Conservation (phyloP, 2,888 invertebrate species). For the Taphrorychus bicolor region DNA sequence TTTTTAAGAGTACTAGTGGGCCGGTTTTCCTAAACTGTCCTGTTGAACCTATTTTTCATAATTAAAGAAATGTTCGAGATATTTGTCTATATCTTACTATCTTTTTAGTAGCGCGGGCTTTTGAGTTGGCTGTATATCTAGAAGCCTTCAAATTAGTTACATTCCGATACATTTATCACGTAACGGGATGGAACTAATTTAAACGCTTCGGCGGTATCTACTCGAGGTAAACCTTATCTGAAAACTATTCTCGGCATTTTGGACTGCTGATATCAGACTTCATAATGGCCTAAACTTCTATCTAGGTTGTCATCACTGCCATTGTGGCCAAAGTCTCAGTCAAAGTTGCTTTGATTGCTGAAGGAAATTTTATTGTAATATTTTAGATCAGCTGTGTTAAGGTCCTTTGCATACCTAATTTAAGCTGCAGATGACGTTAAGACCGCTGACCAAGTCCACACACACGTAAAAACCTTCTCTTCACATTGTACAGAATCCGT, state of each 20-base stretch:
- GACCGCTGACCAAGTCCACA: background rate
- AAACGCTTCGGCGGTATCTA: background rate
- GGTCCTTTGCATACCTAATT: too few relatives aligned
- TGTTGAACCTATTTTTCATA: too few relatives aligned
- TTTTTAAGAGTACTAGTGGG: too few relatives aligned
- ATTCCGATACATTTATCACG: background rate
- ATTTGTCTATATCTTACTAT: background rate
- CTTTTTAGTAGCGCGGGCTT: background rate
- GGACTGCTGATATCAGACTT: background rate
- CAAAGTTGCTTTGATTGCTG: background rate
- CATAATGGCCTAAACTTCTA: background rate
- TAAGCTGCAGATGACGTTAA: background rate
- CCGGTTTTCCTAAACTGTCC: too few relatives aligned
- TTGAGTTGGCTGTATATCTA: background rate
- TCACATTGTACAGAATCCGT: background rate
- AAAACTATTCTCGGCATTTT: background rate
- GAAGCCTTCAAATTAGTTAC: background rate
- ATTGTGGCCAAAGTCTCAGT: background rate
- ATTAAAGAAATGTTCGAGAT: background rate
- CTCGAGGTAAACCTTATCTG: background rate
- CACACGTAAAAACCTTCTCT: background rate
- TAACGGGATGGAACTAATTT: background rate
- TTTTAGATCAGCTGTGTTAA: too few relatives aligned
- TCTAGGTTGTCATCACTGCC: background rate
- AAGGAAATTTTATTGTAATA: too few relatives aligned